Conservation (phyloP, 2,113 vertebrate species). For the Pelusios castaneus region DNA sequence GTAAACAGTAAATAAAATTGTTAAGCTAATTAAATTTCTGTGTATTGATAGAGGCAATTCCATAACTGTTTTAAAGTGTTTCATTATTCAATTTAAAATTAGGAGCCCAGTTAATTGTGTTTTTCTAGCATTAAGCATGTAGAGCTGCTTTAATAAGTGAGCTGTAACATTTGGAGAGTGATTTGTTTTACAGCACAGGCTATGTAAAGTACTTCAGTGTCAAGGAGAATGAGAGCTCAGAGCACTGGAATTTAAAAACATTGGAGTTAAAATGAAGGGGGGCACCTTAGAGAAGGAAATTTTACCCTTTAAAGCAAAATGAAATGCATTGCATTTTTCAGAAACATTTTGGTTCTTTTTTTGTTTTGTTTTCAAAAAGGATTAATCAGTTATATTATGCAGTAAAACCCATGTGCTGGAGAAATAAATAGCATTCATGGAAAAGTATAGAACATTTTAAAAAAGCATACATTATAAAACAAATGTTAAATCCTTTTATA, state of each 20-base stretch:
- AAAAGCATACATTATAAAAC: neutral
- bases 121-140: neutral
- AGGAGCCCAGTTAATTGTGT: conserved; percentile 7
- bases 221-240: neutral
- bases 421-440: neutral
- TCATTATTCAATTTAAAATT: conserved; percentile 46
- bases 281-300: neutral
- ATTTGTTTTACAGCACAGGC: neutral
- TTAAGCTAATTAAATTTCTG: conserved; percentile 35
- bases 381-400: neutral
- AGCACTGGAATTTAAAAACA: neutral
- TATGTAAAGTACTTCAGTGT: neutral
- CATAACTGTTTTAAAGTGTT: conserved; percentile 16
- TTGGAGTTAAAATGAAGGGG: accelerated
- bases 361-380: neutral
- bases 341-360: neutral
- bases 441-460: neutral
- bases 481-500: neutral
- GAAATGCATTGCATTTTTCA: neutral
- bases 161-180: neutral
- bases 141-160: conserved; percentile 31
- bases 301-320: neutral
- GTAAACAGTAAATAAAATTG: neutral
- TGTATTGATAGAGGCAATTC: conserved; percentile 4
- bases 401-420: neutral